Conservation (phyloP, 2,113 vertebrate species). For the Peucedramus taeniatus region DNA sequence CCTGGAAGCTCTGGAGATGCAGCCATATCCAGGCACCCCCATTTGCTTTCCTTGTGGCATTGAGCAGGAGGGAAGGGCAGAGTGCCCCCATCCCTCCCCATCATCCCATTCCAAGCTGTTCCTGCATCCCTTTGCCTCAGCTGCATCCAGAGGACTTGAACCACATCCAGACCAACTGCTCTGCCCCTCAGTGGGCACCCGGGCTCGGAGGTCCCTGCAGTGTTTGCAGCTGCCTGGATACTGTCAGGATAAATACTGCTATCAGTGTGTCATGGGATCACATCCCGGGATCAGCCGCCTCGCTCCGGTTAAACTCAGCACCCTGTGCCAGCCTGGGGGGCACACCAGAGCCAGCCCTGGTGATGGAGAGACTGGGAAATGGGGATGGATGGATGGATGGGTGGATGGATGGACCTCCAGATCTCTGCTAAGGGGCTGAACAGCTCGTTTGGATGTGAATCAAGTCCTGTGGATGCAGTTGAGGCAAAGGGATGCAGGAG, state of each 20-base stretch:
- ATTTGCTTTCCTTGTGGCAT: background rate
- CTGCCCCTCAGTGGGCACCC: background rate
- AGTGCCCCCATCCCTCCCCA: background rate
- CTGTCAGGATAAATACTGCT: constrained; percentile 42
- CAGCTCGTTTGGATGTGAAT: accelerated
- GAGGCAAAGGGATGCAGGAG: accelerated
- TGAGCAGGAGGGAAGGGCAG: background rate
- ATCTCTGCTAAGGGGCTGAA: background rate
- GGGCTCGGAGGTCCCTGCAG: background rate
- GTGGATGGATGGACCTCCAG: background rate
- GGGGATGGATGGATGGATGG: background rate
- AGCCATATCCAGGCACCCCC: background rate
- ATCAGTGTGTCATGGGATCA: background rate
- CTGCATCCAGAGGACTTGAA: accelerated
- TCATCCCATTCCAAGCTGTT: background rate
- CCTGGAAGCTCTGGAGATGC: background rate
- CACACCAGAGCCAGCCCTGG: accelerated
- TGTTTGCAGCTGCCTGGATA: constrained; percentile 53
- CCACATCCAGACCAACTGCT: background rate
- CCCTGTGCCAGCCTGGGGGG: background rate
- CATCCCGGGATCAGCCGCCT: background rate
- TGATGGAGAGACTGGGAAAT: background rate
- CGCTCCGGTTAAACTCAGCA: background rate
- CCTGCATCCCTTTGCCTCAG: accelerated
- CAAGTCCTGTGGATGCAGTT: accelerated